Evolutionary conservation across 2,113 vertebrate genomes (phyloP).

Genomic region (Chascanopsetta lugubris): DNA sequence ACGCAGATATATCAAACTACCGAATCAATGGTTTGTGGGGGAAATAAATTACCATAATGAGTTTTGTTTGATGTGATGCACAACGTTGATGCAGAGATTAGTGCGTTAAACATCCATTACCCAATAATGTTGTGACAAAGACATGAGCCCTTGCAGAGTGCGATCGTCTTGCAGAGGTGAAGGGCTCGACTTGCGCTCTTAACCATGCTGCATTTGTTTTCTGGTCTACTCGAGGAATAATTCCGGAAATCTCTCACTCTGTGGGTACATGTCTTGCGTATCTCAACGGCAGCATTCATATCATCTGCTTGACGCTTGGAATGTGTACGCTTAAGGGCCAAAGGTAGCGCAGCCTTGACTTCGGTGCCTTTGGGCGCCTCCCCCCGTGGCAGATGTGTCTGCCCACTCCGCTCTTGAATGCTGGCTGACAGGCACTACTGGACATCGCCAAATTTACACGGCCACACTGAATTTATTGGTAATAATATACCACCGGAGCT

Average conservation of each 20-base stretch:
- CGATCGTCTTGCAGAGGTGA: not conserved
- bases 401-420: not conserved
- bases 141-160: not conserved
- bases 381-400: not conserved
- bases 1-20: not conserved
- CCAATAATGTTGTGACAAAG: not conserved
- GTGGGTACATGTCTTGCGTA: not conserved
- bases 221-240: not conserved
- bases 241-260: not conserved
- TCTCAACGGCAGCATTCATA: not conserved
- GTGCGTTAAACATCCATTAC: not conserved
- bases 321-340: not conserved
- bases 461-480: not conserved
- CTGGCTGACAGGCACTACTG: not conserved
- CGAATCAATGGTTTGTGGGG: not conserved
- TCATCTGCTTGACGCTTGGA: not conserved
- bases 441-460: not conserved
- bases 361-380: too few species aligned
- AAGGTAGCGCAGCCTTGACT: not conserved
- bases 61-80: not conserved
- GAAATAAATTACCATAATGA: not conserved
- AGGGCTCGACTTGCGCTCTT: not conserved
- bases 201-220: not conserved
- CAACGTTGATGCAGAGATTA: not conserved
- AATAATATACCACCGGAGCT: not conserved